Evolutionary conservation across 2,113 vertebrate genomes (phyloP), one percentile per base, ranked within the genome.

Genomic region (Lepisosteus osseus): DNA sequence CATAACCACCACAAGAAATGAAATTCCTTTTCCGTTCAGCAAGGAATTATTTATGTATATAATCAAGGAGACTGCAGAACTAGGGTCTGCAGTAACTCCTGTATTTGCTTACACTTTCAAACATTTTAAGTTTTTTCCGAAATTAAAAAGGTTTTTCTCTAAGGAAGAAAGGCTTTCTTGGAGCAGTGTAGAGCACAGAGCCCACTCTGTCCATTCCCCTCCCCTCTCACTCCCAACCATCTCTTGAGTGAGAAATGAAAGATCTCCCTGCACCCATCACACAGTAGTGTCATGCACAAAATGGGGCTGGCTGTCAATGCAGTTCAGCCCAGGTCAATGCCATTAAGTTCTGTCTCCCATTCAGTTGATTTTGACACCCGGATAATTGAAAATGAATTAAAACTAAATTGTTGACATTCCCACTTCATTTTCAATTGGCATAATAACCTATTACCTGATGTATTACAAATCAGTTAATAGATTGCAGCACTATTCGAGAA

Each of bases 301-400:
- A 65, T 63, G 41, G 11, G 14, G 29, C 7, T n/a, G 11, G 41
- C 14, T 5, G 14, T 47, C 64, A 2, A 11, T n/a, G 56, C 61
- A 40, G 40, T 61, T 71, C 59, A 61, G 59, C 8, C 14, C 6
- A 17, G 69, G 69, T 74, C 74, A 70, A 56, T 15, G 62, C 74
- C 73, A 74, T 76, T 78, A 72, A 68, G 71, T 2, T 12, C 44
- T 41, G 45, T 9, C 69, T 54, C 56, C 59, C 70, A 67, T 65
- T 51, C 55, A 67, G 29, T 17, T 47, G 8, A 9, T 59, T 65
- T 40, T 67, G 67, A 72, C 70, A 65, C 40, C 4, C 56, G 45
- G 47, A 68, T 72, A 74, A 80, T 76, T 78, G 40, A 67, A 70
- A 74, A 59, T n/a, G 69, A 74, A 70, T 54, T 67, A 43, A 65